Evolutionary conservation across 2,113 vertebrate species (phyloP).

Genomic region (Ardeotis arabs): DNA sequence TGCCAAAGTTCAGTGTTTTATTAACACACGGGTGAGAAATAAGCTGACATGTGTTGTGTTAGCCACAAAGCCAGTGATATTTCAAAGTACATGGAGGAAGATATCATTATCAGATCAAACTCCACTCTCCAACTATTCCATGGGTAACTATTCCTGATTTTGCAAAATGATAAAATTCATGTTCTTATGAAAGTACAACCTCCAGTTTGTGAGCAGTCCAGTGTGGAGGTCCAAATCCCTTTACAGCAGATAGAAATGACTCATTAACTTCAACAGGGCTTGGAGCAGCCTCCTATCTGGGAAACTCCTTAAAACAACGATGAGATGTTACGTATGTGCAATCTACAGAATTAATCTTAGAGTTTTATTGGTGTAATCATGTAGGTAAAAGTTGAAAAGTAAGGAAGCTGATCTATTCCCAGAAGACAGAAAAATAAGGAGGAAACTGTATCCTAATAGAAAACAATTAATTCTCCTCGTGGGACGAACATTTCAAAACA

Average conservation of each 20-base stretch:
- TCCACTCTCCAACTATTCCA: background rate
- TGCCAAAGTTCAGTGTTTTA: background rate
- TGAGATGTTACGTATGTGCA: background rate
- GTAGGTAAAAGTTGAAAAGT: background rate
- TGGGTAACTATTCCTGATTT: background rate
- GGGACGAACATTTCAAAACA: background rate
- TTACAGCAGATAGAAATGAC: background rate
- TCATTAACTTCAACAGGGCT: background rate
- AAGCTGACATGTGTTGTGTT: background rate
- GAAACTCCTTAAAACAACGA: background rate
- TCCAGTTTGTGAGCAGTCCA: background rate
- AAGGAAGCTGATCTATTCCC: background rate
- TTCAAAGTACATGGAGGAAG: background rate
- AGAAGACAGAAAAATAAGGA: background rate
- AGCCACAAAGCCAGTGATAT: background rate
- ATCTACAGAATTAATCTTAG: background rate
- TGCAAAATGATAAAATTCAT: background rate
- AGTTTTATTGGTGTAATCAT: fast-evolving
- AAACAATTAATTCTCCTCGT: background rate
- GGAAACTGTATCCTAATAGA: background rate
- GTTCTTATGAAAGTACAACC: background rate
- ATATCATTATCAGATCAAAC: background rate
- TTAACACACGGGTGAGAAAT: background rate
- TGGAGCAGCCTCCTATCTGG: background rate
- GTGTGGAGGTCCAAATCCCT: background rate